Evolutionary conservation across 2,888 invertebrate genomes (phyloP).

Genomic region (Acanthoscelides obtectus): DNA sequence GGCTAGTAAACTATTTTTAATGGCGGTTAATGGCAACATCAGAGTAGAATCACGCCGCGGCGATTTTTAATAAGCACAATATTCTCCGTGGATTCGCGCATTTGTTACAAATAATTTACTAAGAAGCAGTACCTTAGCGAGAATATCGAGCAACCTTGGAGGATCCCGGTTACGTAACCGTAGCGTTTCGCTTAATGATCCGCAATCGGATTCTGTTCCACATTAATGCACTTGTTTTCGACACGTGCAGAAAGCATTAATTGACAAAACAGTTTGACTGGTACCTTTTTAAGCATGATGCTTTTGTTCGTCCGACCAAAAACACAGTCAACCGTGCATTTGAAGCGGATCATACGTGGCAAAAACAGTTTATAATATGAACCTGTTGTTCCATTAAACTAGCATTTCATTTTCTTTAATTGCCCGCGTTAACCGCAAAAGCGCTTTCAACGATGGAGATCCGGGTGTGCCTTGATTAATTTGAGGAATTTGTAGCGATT

Average conservation of each 20-base stretch:
- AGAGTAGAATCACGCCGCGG: not conserved
- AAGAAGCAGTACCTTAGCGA: not conserved
- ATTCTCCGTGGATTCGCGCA: not conserved
- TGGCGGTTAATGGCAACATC: not conserved
- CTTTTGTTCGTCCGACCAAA: too few relatives aligned
- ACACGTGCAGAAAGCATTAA: not conserved
- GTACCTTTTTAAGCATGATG: too few relatives aligned
- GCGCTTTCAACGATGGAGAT: not conserved
- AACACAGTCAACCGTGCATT: too few relatives aligned
- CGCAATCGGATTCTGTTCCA: not conserved
- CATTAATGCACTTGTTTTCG: not conserved
- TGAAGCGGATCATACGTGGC: too few relatives aligned
- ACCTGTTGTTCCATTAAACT: not conserved
- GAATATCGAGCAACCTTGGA: not conserved
- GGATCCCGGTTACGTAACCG: not conserved
- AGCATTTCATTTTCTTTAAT: not conserved
- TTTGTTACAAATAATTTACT: not conserved
- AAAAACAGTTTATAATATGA: too few relatives aligned
- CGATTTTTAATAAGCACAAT: not conserved
- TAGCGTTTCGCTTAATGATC: not conserved
- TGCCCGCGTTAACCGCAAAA: not conserved
- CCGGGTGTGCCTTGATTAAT: not conserved
- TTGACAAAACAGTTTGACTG: too few relatives aligned
- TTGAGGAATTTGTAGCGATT: not conserved
- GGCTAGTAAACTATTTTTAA: slow-evolving; percentile 1